Conservation (phyloP, 2,113 vertebrate species). For the Austrofundulus limnaeus region DNA sequence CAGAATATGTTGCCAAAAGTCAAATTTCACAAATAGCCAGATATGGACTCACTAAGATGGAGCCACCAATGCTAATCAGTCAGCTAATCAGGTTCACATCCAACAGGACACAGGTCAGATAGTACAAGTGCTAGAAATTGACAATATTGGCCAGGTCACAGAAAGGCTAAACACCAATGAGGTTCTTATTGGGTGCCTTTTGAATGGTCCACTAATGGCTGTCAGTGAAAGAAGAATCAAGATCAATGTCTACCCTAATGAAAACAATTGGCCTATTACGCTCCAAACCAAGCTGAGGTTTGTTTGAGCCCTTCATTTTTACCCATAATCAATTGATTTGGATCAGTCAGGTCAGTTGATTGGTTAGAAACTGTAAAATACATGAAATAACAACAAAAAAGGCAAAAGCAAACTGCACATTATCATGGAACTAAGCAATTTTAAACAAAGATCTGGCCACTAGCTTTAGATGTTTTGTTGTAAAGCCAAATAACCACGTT, state of each 20-base stretch:
- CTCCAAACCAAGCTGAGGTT: constrained; percentile 5
- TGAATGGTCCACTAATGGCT: constrained; percentile 56
- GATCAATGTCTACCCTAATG: constrained; percentile 40
- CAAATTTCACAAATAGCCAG: constrained; percentile 18
- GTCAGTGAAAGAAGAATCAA: constrained; percentile 63
- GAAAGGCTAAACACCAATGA: constrained; percentile 72
- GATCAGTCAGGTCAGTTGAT: background rate
- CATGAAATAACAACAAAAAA: background rate
- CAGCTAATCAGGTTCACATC: constrained; percentile 63
- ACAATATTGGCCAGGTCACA: constrained; percentile 61
- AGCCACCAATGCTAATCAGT: constrained; percentile 67
- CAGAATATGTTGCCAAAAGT: constrained; percentile 18
- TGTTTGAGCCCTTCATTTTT: constrained; percentile 21
- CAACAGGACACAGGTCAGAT: constrained; percentile 46
- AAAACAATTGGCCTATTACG: constrained; percentile 50
- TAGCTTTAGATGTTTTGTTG: background rate
- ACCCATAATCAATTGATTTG: constrained; percentile 45
- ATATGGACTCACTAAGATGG: constrained; percentile 22
- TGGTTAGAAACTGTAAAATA: constrained; percentile 1
- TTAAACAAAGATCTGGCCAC: too few relatives aligned
- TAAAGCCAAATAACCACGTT: background rate
- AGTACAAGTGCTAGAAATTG: constrained; percentile 64
- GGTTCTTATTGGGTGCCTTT: constrained; percentile 47
- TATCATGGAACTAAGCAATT: background rate
- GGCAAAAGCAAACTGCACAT: background rate